Conservation (phyloP, 2,113 vertebrate species). For the Brienomyrus longianalis region DNA sequence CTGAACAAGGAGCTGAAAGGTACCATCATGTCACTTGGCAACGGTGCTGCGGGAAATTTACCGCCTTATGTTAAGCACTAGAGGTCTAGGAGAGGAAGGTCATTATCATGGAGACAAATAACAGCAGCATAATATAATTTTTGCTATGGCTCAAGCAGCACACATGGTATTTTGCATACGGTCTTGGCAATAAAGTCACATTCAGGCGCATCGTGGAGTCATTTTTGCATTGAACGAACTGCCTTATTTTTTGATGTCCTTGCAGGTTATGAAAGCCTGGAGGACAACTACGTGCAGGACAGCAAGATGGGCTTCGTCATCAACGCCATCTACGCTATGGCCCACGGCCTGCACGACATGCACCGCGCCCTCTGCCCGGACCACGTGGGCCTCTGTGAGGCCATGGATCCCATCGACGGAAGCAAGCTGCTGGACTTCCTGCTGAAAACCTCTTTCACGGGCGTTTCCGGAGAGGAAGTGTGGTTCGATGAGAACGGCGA, state of each 20-base stretch:
- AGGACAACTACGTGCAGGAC: constrained; percentile 96
- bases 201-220: too few species aligned
- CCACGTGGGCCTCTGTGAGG: constrained; percentile 78
- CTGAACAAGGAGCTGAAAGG: too few species aligned
- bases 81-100: neutral
- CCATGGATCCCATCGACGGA: constrained; percentile 90
- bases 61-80: neutral
- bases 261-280: constrained; percentile 85
- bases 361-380: constrained; percentile 78
- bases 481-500: constrained; percentile 96
- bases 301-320: constrained; percentile 99
- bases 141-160: neutral
- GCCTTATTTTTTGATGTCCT: constrained; percentile 29
- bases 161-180: neutral
- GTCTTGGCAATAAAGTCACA: neutral
- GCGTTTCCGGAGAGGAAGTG: constrained; percentile 90
- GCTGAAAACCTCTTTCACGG: constrained; percentile 80
- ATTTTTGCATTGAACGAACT: neutral
- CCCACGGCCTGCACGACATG: constrained; percentile 90
- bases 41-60: neutral
- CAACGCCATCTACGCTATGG: constrained; percentile 97
- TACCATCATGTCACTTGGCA: neutral
- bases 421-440: constrained; percentile 88
- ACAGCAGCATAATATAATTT: constrained; percentile 24
- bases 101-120: neutral